Base-by-base conservation (phyloP, 2,797 vertebrate species). In the Protonibea diacanthus region DNA sequence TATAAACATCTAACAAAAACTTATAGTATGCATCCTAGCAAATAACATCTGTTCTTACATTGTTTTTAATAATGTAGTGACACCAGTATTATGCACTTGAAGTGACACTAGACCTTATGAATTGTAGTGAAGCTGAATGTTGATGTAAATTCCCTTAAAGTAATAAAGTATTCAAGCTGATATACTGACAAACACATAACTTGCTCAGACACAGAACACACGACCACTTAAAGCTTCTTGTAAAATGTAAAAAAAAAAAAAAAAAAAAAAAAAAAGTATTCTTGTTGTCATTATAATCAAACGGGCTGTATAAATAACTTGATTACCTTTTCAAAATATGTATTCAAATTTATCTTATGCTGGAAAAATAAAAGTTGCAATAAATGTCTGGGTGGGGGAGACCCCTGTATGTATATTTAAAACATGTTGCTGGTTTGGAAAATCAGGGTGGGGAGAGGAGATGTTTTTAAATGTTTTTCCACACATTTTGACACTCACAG, bases 41-140 rank as follows among this genome's bases (percentile, higher is more conserved):
- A 78, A 83, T 45, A 72, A 76, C 52, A 81, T 55, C 23, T 74
- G 58, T 84, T 89, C 7, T 84, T 74, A 68, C 68, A 63, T 82
- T 82, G 70, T 82, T 86, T 92, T 85, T 61, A 76, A 80, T 78
- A 75, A 78, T 80, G 47, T 86, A 76, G 76, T 87, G 74, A 80
- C 81, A 86, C 40, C 69, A 81, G 86, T 93, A 91, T 92, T 92
- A 91, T 93, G 90, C 92, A 92, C 88, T 88, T 87, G 84, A 90
- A 89, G 79, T 90, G 66, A 85, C 78, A 81, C 68, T 82, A 82
- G 85, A 92, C 87, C 81, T 88, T 86, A 86, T 89, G 86, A 90
- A 89, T 76, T 87, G 86, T 91, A 86, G 78, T 89, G 79, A 83
- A 82, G 63, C 53, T 91, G 90, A 93, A 94, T 92, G 86, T 92